Evolutionary conservation across 2,113 vertebrate genomes (phyloP), one percentile per base, ranked within the genome.

Genomic region (Prietella phreatophila): DNA sequence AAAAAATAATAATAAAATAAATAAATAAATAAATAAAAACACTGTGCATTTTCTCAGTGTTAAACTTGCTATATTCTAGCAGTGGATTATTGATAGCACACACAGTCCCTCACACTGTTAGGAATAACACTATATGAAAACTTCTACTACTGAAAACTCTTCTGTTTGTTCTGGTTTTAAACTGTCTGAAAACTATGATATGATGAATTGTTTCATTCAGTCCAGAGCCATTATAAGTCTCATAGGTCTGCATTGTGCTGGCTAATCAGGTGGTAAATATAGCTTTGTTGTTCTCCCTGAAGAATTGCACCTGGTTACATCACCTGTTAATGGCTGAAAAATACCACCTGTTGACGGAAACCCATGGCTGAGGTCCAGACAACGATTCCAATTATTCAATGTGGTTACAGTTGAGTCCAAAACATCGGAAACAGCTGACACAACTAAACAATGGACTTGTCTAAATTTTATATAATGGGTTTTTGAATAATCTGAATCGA

Each of bases 241-340:
- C 56, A 55, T 22, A 50, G 11, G 30, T 67, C 47, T 75, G 25
- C 69, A 81, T 69, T 83, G 82, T 90, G 90, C 90, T 87, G 88
- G 88, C 67, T 90, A 83, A 89, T 90, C 76, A 83, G 58, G 20
- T 65, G 78, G 86, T 89, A 90, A 84, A 89, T 80, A 89, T 86
- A 87, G 89, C 82, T 84, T 58, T 86, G 87, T 84, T 73, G 69
- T 82, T 69, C n/a, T 78, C 71, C 36, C 75, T 47, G 81, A 67
- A 53, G 71, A 55, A 65, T 89, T 89, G 85, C 88, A 89, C 88
- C 88, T 80, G 73, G 69, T 89, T 89, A 81, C 88, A 61, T 89
- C 85, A 89, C 86, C 82, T 61, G 85, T 25, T 88, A 88, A 90
- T 86, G 85, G 87, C 85, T 82, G 83, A 71, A 90, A 88, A 90